Conservation (phyloP, 2,113 vertebrate genomes). For the Dromaius novaehollandiae region DNA sequence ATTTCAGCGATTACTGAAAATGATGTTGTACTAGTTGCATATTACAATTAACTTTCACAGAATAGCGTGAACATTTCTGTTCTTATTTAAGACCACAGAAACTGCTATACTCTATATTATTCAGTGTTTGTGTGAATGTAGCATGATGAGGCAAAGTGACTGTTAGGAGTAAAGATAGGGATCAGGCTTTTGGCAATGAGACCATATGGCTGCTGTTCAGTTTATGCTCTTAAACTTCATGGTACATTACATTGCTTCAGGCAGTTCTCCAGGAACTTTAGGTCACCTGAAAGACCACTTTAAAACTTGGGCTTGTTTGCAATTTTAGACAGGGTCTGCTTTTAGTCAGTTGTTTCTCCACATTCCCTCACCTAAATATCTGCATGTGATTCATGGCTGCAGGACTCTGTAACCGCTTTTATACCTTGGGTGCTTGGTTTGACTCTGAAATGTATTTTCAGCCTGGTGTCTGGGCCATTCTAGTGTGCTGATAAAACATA, state of each 20-base stretch:
- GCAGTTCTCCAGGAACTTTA: neutral
- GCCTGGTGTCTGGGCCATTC: neutral
- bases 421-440: neutral
- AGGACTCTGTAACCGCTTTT: neutral
- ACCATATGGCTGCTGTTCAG: neutral
- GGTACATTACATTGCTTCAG: neutral
- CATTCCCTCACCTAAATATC: neutral
- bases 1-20: neutral
- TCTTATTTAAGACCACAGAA: neutral
- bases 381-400: neutral
- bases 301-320: neutral
- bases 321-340: neutral
- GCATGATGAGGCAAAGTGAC: neutral
- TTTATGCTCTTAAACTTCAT: neutral
- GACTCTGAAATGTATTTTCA: neutral
- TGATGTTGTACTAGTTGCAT: neutral
- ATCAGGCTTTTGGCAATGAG: neutral
- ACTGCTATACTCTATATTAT: neutral
- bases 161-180: neutral
- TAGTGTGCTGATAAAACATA: neutral
- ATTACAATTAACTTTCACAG: neutral
- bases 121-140: neutral
- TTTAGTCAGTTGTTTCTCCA: neutral
- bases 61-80: neutral
- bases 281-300: neutral